A percentile compares a stretch with the other conserved stretches of the same genome.
Evolutionary conservation across 1,140 invertebrate genomes (phyloP).

Genomic region (Drosophila obscura): DNA sequence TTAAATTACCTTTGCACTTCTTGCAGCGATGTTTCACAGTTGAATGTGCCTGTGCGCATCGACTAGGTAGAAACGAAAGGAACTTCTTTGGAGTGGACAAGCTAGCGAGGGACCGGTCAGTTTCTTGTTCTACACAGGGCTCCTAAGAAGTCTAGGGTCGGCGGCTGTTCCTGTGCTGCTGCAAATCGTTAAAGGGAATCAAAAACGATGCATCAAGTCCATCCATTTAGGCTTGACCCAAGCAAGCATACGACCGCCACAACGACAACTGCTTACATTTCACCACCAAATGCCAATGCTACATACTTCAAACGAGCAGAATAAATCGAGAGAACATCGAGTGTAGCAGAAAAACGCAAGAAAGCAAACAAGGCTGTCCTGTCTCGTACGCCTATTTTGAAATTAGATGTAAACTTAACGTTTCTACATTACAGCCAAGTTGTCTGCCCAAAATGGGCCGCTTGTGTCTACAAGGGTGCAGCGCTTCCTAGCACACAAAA

Average conservation of each 20-base stretch:
- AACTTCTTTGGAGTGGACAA: neutral
- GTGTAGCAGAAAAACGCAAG: slow-evolving; percentile 27
- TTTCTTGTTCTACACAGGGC: slow-evolving; percentile 6
- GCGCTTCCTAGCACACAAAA: slow-evolving; percentile 21
- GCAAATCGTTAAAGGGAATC: slow-evolving; percentile 80
- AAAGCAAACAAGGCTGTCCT: neutral
- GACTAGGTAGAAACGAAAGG: slow-evolving; percentile 11
- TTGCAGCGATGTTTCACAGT: slow-evolving; percentile 58
- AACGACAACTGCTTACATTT: slow-evolving; percentile 46
- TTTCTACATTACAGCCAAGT: slow-evolving; percentile 69
- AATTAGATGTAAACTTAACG: slow-evolving; percentile 46
- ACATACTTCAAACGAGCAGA: slow-evolving; percentile 3
- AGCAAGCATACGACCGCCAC: slow-evolving; percentile 38
- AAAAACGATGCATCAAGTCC: slow-evolving; percentile 80
- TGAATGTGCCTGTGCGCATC: slow-evolving; percentile 54
- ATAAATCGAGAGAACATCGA: slow-evolving; percentile 29
- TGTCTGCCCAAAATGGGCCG: slow-evolving; percentile 24
- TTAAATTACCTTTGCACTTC: slow-evolving; percentile 49
- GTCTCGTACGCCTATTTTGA: slow-evolving; percentile 14
- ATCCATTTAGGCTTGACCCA: slow-evolving; percentile 56
- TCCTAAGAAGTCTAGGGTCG: slow-evolving; percentile 29
- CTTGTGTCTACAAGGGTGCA: slow-evolving; percentile 8
- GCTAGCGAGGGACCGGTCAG: slow-evolving; percentile 6
- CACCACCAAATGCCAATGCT: neutral
- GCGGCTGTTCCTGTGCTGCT: slow-evolving; percentile 31